These are phyloP conservation scores for Chloroceryle inda DNA, from an alignment of 2,797 vertebrate species.

Conservation along the genomic window DNA sequence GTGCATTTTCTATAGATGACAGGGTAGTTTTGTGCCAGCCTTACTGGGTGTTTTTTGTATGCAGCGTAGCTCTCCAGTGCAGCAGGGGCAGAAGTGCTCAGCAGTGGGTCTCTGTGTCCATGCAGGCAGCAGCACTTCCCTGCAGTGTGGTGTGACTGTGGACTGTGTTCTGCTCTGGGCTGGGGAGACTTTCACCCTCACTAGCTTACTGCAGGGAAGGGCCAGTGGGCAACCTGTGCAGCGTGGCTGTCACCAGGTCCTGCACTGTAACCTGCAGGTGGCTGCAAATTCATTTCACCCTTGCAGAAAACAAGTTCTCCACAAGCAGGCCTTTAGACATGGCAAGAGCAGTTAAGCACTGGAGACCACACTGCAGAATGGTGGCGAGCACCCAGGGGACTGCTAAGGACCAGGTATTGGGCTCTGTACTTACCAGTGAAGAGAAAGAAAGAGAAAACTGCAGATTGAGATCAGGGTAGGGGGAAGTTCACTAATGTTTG, in stretches of 20 bases:
- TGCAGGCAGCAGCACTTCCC: not conserved
- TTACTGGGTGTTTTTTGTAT: not conserved
- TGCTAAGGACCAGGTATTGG: rapidly evolving
- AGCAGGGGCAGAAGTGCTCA: not conserved
- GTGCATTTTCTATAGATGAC: not conserved
- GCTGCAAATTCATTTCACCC: not conserved
- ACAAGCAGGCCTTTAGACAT: not conserved
- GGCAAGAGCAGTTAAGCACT: not conserved
- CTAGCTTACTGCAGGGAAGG: not conserved
- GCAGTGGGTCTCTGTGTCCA: rapidly evolving
- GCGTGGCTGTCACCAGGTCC: not conserved
- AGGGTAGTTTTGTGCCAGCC: not conserved
- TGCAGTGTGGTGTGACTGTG: rapidly evolving
- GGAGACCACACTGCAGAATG: rapidly evolving
- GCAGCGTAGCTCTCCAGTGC: not conserved
- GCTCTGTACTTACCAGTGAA: not conserved
- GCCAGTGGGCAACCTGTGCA: too few species aligned
- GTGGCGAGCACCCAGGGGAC: not conserved
- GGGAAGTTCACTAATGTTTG: rapidly evolving
- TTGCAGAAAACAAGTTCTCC: not conserved
- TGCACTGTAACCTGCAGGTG: too few species aligned
- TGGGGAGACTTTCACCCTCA: too few species aligned
- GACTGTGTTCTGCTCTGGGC: not conserved
- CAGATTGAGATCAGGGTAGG: not conserved
- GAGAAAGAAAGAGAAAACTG: not conserved